Evolutionary conservation across 2,888 invertebrate species (phyloP).

Genomic region (Xanthia icteritia): DNA sequence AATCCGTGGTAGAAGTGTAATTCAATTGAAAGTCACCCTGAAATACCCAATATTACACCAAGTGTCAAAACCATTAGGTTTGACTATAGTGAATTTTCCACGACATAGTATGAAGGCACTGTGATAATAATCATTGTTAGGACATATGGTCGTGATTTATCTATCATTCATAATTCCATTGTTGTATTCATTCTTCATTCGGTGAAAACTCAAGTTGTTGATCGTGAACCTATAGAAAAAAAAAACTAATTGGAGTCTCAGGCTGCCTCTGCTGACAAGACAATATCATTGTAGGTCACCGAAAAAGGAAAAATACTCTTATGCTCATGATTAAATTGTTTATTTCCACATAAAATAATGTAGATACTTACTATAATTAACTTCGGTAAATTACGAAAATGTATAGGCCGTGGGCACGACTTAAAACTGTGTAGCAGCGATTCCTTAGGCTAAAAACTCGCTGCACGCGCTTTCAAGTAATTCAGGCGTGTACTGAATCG

Average conservation of each 20-base stretch:
- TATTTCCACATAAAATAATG: conserved; percentile 27
- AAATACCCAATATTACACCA: neutral
- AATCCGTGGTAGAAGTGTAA: no score
- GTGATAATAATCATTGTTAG: conserved; percentile 84
- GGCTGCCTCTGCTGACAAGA: conserved; percentile 34
- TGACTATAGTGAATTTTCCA: conserved; percentile 72
- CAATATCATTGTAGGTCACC: conserved; percentile 4
- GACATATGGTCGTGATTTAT: conserved; percentile 66
- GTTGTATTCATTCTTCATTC: conserved; percentile 62
- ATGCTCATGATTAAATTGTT: conserved; percentile 16
- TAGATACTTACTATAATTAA: neutral
- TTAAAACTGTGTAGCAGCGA: neutral
- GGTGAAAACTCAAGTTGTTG: conserved; percentile 51
- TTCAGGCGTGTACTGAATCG: no score
- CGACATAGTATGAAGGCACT: conserved; percentile 78
- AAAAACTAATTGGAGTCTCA: no score
- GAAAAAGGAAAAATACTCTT: neutral
- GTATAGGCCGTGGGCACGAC: neutral
- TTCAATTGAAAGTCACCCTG: neutral
- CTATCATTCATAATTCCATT: conserved; percentile 69
- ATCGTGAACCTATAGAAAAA: conserved; percentile 7
- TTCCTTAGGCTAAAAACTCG: neutral
- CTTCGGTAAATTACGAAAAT: neutral
- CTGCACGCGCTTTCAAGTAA: neutral
- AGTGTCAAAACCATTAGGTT: neutral